Evolutionary conservation across 2,797 vertebrate genomes (phyloP), one percentile per base, ranked within the genome.

Genomic region (Xerus rutilus): DNA sequence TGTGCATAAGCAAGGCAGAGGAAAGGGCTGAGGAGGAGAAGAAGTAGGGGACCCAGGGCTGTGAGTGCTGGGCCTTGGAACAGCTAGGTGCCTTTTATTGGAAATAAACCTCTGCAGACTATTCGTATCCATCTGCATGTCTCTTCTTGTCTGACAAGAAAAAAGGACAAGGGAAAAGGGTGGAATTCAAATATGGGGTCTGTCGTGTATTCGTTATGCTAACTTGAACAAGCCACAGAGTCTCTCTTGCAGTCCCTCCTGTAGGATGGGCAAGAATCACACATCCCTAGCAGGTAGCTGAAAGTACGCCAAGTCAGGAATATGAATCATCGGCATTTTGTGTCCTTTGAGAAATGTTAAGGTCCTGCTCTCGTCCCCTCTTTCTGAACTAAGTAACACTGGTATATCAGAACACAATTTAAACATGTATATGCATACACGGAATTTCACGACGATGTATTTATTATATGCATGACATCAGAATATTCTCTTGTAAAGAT

Each of bases 251-350:
- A 59, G 21, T 30, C 1, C 7, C 14, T 62, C 32, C 83, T 59
- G 13, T 30, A 70, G 8, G 62, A 67, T 30, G 65, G 43, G 13
- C 20, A 86, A 88, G 39, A 67, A n/a, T 30, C 30, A 54, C 10
- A 54, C 20, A 2, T 10, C 62, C 13, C 23, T 72, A 49, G 1
- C 3, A 89, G 45, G 25, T 67, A 43, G 4, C 21, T n/a, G 30
- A 79, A 92, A 92, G 39, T 49, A 81, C 83, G 94, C 35, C 57
- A 86, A 65, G 43, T 62, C 70, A 35, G 65, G 12, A 11, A 65
- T 23, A 8, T 12, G 62, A 82, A 77, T 17, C 17, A 59, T 0
- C 14, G 45, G 30, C 7, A 62, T 35, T 69, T 39, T 74, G 5
- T 35, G 39, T 11, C 57, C 15, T 70, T 85, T 11, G 14, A 43